A percentile compares a stretch with the other conserved stretches of the same genome.
Conservation (phyloP, 2,888 invertebrate genomes). For the Lasioglossum marginatum region DNA sequence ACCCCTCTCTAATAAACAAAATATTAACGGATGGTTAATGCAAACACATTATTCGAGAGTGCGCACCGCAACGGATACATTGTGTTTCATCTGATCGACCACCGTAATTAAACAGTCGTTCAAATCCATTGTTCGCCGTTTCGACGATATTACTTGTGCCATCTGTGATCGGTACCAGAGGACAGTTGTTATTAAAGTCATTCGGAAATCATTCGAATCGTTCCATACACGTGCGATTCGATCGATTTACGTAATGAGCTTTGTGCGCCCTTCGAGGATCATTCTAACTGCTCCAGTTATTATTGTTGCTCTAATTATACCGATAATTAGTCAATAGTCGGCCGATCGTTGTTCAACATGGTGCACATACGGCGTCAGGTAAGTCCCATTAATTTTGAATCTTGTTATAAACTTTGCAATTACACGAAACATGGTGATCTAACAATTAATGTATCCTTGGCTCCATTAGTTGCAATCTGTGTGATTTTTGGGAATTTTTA, state of each 20-base stretch:
- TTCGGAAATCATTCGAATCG: not conserved
- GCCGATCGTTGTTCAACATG: constrained; percentile 65
- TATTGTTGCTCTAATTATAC: not conserved
- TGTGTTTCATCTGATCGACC: constrained; percentile 42
- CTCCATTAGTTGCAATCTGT: too few relatives aligned
- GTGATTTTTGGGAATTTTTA: not conserved
- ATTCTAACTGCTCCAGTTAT: constrained; percentile 34
- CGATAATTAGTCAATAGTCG: not conserved
- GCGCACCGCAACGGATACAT: constrained; percentile 67
- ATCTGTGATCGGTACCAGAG: constrained; percentile 1
- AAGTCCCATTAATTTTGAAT: constrained; percentile 36
- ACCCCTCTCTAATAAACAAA: constrained; percentile 78
- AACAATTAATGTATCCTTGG: too few relatives aligned
- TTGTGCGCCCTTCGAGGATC: constrained; percentile 19
- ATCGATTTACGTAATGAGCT: constrained; percentile 37
- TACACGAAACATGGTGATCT: too few relatives aligned
- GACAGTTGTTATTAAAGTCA: not conserved
- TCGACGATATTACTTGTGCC: constrained; percentile 28
- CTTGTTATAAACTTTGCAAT: not conserved
- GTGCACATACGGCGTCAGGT: constrained; percentile 79
- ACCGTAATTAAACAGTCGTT: not conserved
- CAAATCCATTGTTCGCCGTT: not conserved
- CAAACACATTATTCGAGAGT: constrained; percentile 77
- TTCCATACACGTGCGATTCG: not conserved
- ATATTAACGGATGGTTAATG: constrained; percentile 79